Conservation (phyloP, 2,113 vertebrate genomes). For the Nothobranchius furzeri region DNA sequence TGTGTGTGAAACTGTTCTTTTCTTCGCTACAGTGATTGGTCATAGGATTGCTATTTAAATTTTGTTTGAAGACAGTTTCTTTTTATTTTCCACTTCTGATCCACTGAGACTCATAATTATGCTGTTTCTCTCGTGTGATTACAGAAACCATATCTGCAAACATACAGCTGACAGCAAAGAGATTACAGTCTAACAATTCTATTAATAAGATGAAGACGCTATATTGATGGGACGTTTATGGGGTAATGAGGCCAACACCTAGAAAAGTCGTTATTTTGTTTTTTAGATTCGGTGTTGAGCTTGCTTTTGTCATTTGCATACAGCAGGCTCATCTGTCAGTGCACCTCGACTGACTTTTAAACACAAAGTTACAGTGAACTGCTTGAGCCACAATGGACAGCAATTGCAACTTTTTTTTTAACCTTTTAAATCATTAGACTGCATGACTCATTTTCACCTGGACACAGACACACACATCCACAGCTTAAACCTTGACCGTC, state of each 20-base stretch:
- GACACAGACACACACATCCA: background rate
- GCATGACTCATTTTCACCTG: background rate
- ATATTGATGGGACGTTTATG: background rate
- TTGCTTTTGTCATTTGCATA: background rate
- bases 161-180: constrained; percentile 8
- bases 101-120: constrained; percentile 2
- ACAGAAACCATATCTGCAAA: constrained; percentile 10
- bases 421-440: background rate
- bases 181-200: constrained; percentile 2
- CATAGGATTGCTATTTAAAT: constrained; percentile 17
- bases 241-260: background rate
- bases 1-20: constrained; percentile 27
- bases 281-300: background rate
- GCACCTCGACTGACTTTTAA: background rate
- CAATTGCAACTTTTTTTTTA: background rate
- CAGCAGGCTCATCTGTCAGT: background rate
- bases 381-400: background rate
- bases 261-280: too few species aligned
- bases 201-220: too few species aligned
- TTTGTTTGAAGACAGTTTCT: constrained; percentile 19
- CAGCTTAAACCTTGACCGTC: too few species aligned
- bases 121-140: constrained; percentile 3
- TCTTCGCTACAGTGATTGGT: constrained; percentile 9
- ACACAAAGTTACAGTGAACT: background rate
- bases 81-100: constrained; percentile 1